Evolutionary conservation across 1,140 invertebrate species (phyloP).

Genomic region (Parapsyche elsis): DNA sequence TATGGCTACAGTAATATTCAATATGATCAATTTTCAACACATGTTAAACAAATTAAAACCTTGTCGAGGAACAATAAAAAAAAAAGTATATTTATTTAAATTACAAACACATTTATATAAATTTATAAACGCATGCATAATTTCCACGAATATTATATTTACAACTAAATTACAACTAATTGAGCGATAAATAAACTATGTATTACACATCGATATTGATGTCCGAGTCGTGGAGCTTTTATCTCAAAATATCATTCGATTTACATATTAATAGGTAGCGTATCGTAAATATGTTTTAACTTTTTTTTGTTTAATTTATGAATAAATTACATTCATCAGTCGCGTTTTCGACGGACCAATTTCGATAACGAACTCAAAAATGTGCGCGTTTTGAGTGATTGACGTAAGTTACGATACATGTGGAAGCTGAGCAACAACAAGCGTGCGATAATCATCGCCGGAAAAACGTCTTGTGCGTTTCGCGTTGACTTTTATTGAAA

Average conservation of each 20-base stretch:
- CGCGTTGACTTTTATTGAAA: not conserved
- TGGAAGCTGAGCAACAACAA: no score
- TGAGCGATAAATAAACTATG: conserved; percentile 10
- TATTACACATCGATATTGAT: not conserved
- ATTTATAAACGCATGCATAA: not conserved
- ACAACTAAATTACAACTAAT: conserved; percentile 1
- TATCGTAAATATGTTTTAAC: not conserved
- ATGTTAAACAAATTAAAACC: no score
- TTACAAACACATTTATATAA: not conserved
- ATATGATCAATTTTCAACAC: no score
- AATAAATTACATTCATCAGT: conserved; percentile 12
- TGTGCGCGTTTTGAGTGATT: conserved; percentile 22
- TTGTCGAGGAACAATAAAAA: no score
- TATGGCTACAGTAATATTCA: no score
- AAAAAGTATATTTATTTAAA: not conserved
- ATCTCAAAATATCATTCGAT: conserved; percentile 18
- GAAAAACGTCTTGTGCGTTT: conserved; percentile 12
- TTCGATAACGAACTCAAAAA: conserved; percentile 13
- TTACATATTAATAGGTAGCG: conserved; percentile 9
- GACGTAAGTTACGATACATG: not conserved
- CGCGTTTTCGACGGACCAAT: not conserved
- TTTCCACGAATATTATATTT: not conserved
- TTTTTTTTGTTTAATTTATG: conserved; percentile 6
- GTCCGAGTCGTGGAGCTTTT: not conserved
- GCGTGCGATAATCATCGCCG: not conserved